Percentiles rank a stretch among this genome's conserved stretches.
Evolutionary conservation across 2,113 vertebrate genomes (phyloP).

Genomic region (Spilogale gracilis): DNA sequence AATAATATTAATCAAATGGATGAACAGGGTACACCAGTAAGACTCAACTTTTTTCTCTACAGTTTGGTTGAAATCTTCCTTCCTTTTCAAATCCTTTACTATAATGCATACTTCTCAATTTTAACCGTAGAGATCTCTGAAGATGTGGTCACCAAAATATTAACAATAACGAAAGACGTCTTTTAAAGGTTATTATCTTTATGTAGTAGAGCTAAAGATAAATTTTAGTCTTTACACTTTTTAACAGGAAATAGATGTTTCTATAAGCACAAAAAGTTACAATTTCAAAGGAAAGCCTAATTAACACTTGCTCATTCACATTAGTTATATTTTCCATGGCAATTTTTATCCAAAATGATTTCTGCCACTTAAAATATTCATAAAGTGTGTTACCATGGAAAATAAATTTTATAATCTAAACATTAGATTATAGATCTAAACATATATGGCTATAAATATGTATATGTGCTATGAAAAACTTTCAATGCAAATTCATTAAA

Average conservation of each 20-base stretch:
- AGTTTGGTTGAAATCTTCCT: neutral
- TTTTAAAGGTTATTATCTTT: slow-evolving; percentile 45
- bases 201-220: neutral
- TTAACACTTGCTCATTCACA: neutral
- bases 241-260: neutral
- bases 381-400: neutral
- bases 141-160: neutral
- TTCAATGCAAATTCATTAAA: slow-evolving; percentile 17
- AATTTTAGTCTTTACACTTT: neutral
- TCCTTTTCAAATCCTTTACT: slow-evolving; percentile 40
- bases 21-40: slow-evolving; percentile 20
- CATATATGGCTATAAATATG: neutral
- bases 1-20: slow-evolving; percentile 21
- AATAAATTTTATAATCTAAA: slow-evolving; percentile 39
- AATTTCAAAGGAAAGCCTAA: slow-evolving; percentile 28
- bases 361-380: slow-evolving; percentile 40
- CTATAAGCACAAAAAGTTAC: slow-evolving; percentile 25
- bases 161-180: neutral
- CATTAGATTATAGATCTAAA: too few relatives aligned
- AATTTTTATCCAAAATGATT: slow-evolving; percentile 42
- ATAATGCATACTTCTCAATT: slow-evolving; percentile 18
- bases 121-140: neutral
- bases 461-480: slow-evolving; percentile 1
- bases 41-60: neutral
- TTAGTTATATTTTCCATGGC: slow-evolving; percentile 8